Evolutionary conservation across 2,113 vertebrate genomes (phyloP).

Genomic region (Alexandromys fortis): DNA sequence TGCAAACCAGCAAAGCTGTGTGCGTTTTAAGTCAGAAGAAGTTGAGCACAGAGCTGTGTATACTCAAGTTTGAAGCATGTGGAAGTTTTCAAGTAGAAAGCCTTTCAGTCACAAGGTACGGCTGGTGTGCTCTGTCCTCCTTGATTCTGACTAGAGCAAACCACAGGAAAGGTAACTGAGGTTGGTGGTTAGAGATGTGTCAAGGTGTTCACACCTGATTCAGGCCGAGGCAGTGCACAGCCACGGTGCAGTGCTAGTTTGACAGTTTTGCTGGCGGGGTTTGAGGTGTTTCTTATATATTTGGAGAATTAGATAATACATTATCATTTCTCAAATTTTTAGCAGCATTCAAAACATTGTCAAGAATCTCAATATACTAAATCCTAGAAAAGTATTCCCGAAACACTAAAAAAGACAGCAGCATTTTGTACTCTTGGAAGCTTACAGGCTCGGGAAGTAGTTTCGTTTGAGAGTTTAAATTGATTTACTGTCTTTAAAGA

Average conservation of each 20-base stretch:
- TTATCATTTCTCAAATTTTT: conserved; percentile 28
- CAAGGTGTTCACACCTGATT: background rate
- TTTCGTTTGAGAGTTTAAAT: conserved; percentile 55
- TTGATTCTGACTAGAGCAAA: conserved; percentile 46
- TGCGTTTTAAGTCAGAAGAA: conserved; percentile 50
- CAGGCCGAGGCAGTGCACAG: background rate
- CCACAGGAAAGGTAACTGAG: background rate
- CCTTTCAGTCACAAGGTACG: conserved; percentile 55
- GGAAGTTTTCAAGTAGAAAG: conserved; percentile 57
- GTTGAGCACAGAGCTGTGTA: background rate
- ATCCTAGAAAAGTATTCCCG: conserved; percentile 35
- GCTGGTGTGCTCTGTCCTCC: background rate
- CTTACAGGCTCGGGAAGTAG: conserved; percentile 9
- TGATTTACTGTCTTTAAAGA: conserved; percentile 38
- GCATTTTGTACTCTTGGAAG: conserved; percentile 18
- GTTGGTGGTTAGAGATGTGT: background rate
- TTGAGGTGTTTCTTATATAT: conserved; percentile 41
- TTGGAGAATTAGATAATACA: conserved; percentile 39
- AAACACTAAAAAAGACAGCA: conserved; percentile 33
- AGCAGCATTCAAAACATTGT: conserved; percentile 20
- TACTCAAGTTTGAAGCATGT: conserved; percentile 49
- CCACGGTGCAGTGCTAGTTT: background rate
- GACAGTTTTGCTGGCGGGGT: background rate
- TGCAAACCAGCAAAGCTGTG: conserved; percentile 36
- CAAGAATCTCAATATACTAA: conserved; percentile 44